Percentiles rank a stretch among this genome's conserved stretches.
phyloP scores from a whole-genome alignment of 2,797 vertebrate genomes.

The Dallia pectoralis region DNA sequence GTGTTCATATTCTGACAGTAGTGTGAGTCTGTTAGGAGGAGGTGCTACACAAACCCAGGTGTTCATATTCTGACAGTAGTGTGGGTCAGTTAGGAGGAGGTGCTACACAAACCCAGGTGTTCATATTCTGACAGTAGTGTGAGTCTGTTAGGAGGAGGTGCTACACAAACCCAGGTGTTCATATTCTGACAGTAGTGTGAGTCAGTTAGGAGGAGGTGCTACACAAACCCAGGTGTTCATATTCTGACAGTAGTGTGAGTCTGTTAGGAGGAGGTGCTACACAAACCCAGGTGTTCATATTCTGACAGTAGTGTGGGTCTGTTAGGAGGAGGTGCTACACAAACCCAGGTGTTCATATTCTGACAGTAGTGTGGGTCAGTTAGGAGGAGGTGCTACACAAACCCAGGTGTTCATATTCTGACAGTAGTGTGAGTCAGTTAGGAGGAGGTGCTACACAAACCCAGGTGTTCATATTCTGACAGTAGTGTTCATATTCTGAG shows the following conservation, averaged over 20 bases:
- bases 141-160: slow-evolving; percentile 12
- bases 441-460: slow-evolving; percentile 17
- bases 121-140: too few species aligned
- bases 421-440: too few species aligned
- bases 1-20: slow-evolving; percentile 15
- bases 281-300: slow-evolving; percentile 20
- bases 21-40: slow-evolving; percentile 10
- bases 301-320: too few species aligned
- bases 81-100: slow-evolving; percentile 9
- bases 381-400: slow-evolving; percentile 20
- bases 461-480: slow-evolving; percentile 15
- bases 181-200: too few species aligned
- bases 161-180: slow-evolving; percentile 18
- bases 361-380: too few species aligned
- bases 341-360: slow-evolving; percentile 13
- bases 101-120: slow-evolving; percentile 20
- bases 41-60: slow-evolving; percentile 20
- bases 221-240: slow-evolving; percentile 17
- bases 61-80: slow-evolving; percentile 15
- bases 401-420: slow-evolving; percentile 13
- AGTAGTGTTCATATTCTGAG: slow-evolving; percentile 15
- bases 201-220: slow-evolving; percentile 12
- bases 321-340: slow-evolving; percentile 19
- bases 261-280: slow-evolving; percentile 16
- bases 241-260: too few species aligned